Evolutionary conservation across 1,140 invertebrate genomes (phyloP).

Genomic region (Dinothrombium tinctorium): DNA sequence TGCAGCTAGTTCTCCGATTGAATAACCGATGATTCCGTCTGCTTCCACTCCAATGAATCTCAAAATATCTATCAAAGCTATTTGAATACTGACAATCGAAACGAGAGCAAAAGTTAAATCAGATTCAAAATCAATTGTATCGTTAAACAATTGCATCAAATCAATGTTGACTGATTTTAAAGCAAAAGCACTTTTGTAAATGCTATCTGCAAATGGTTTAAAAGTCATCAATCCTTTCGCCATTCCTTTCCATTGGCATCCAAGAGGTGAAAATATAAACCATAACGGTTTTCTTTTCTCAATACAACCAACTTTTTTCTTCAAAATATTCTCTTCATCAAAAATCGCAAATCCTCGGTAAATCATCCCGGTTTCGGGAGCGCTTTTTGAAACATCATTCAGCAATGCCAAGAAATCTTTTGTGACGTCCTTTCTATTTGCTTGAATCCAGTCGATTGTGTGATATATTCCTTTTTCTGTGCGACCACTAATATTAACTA

Average conservation of each 20-base stretch:
- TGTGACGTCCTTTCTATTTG: slow-evolving; percentile 17
- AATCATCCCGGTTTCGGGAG: slow-evolving; percentile 1
- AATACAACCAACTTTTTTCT: background rate
- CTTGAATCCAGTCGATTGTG: slow-evolving; percentile 20
- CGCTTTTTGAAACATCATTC: slow-evolving; percentile 7
- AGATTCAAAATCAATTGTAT: background rate
- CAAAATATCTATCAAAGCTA: slow-evolving; percentile 67
- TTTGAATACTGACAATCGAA: slow-evolving; percentile 77
- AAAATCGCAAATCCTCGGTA: slow-evolving; percentile 9
- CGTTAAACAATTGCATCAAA: slow-evolving; percentile 3
- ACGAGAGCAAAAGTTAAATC: slow-evolving; percentile 54
- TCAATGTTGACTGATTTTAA: slow-evolving; percentile 3
- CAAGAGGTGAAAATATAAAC: slow-evolving; percentile 84
- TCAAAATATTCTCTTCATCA: background rate
- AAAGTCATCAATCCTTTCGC: slow-evolving; percentile 53
- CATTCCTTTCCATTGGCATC: slow-evolving; percentile 88
- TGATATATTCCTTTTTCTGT: slow-evolving; percentile 23
- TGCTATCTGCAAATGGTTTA: slow-evolving; percentile 20
- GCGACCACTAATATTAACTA: slow-evolving; percentile 23
- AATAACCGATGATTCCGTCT: slow-evolving; percentile 85
- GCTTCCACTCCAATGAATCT: slow-evolving; percentile 46
- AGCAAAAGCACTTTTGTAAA: background rate
- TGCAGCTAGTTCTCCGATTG: slow-evolving; percentile 42
- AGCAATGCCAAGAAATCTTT: slow-evolving; percentile 10
- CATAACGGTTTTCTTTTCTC: slow-evolving; percentile 39